These are phyloP conservation scores for Polyommatus icarus DNA, from an alignment of 2,888 invertebrate genomes.

Conservation along the genomic window DNA sequence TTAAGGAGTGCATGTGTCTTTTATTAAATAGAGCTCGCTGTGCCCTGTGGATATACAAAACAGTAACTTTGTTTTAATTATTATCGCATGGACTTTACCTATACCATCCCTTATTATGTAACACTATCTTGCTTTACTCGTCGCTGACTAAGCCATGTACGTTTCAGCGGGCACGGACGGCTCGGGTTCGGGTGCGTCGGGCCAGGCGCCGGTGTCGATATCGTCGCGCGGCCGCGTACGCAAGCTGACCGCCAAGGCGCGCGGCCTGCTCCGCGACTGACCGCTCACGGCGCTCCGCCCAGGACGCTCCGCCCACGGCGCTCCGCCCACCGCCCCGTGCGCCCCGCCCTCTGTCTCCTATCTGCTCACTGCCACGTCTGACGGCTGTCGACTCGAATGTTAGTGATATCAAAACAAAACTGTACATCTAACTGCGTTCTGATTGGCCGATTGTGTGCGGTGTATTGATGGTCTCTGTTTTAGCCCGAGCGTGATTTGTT, in stretches of 20 bases:
- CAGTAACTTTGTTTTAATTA: too few species aligned
- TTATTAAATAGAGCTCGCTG: too few species aligned
- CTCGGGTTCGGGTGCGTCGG: conserved; percentile 35
- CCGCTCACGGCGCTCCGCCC: neutral
- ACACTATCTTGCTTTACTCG: too few species aligned
- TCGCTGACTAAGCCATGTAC: conserved; percentile 37
- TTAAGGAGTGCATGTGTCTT: too few species aligned
- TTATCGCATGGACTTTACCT: too few species aligned
- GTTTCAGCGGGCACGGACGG: conserved; percentile 28
- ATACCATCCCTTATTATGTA: too few species aligned
- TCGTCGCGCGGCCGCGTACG: conserved; percentile 91
- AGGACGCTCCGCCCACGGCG: too few species aligned
- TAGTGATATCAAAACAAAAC: neutral
- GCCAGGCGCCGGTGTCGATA: conserved; percentile 60
- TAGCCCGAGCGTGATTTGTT: too few species aligned
- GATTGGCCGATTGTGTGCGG: too few species aligned
- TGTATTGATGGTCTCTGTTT: too few species aligned
- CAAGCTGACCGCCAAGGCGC: conserved; percentile 89
- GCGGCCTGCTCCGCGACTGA: conserved; percentile 80
- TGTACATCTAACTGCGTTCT: too few species aligned
- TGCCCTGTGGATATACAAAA: too few species aligned
- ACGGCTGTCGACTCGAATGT: neutral
- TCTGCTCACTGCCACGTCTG: neutral
- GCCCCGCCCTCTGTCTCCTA: neutral
- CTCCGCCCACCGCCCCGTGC: neutral